A percentile compares a stretch with the other conserved stretches of the same genome.
phyloP scores from a whole-genome alignment of 2,888 invertebrate species.

The Lottia gigantea region DNA sequence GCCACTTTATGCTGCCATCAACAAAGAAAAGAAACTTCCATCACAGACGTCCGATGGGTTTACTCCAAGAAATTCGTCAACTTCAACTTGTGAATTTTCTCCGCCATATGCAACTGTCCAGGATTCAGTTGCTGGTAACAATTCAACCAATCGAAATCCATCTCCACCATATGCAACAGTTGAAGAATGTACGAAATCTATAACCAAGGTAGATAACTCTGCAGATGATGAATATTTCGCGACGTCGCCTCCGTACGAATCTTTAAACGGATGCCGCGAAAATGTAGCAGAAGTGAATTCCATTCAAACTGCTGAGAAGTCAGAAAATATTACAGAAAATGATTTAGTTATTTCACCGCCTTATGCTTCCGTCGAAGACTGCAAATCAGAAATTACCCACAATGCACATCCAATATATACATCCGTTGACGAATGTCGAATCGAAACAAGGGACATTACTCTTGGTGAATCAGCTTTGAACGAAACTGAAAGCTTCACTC shows the following conservation, averaged over 20 bases:
- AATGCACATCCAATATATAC: neutral
- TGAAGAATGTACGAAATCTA: neutral
- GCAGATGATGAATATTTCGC: neutral
- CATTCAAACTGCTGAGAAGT: neutral
- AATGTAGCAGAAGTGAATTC: no score
- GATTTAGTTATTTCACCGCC: neutral
- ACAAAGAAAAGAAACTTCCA: neutral
- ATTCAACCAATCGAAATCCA: neutral
- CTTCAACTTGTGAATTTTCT: neutral
- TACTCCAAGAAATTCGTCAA: neutral
- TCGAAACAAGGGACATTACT: no score
- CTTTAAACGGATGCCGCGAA: neutral
- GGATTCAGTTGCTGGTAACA: neutral
- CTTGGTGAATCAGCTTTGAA: no score
- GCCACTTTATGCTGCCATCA: neutral
- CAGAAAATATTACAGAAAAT: neutral
- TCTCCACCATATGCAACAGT: slow-evolving; percentile 1
- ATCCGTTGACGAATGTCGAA: neutral
- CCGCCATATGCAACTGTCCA: slow-evolving; percentile 1
- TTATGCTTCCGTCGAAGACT: neutral
- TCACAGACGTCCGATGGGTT: neutral
- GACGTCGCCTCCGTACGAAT: neutral
- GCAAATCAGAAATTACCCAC: neutral
- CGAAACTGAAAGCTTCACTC: neutral
- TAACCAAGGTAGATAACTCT: neutral